Percentiles rank a stretch among this genome's conserved stretches.
Evolutionary conservation across 2,888 invertebrate species (phyloP).

Genomic region (Morpho helenor): DNA sequence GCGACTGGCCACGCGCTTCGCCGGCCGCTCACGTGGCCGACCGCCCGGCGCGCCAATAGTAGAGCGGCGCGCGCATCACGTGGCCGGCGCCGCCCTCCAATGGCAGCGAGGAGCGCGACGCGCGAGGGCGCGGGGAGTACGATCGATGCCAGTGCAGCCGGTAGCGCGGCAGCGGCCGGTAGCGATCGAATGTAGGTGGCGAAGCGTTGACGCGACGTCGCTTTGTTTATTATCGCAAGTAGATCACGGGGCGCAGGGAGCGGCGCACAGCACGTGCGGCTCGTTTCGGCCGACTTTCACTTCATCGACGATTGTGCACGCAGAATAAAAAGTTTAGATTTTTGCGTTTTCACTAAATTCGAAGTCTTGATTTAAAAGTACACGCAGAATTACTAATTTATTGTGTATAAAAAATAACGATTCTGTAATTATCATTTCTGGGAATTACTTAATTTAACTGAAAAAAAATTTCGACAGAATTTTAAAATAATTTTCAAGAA

Average conservation of each 20-base stretch:
- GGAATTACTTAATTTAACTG: too few species aligned
- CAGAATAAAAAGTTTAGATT: conserved; percentile 29
- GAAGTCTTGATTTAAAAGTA: conserved; percentile 3
- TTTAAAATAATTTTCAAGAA: too few species aligned
- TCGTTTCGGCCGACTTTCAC: conserved; percentile 49
- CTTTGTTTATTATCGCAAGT: conserved; percentile 18
- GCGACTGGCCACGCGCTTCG: conserved; percentile 69
- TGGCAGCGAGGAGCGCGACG: conserved; percentile 29
- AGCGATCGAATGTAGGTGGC: conserved; percentile 51
- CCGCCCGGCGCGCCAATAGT: conserved; percentile 46
- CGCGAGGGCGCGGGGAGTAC: conserved; percentile 52
- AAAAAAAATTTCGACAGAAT: too few species aligned
- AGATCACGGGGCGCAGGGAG: conserved; percentile 9
- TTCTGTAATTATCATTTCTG: too few species aligned
- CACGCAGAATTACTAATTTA: not conserved
- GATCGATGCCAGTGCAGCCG: conserved; percentile 70
- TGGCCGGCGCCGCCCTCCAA: conserved; percentile 52
- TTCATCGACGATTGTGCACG: conserved; percentile 37
- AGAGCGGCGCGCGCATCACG: conserved; percentile 51
- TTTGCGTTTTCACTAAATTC: conserved; percentile 11
- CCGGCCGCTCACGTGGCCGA: conserved; percentile 67
- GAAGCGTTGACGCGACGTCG: conserved; percentile 9
- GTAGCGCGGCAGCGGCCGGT: conserved; percentile 9
- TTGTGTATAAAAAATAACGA: too few species aligned
- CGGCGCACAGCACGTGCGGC: conserved; percentile 31